phyloP scores from a whole-genome alignment of 2,888 invertebrate genomes.

The Seladonia tumulorum region DNA sequence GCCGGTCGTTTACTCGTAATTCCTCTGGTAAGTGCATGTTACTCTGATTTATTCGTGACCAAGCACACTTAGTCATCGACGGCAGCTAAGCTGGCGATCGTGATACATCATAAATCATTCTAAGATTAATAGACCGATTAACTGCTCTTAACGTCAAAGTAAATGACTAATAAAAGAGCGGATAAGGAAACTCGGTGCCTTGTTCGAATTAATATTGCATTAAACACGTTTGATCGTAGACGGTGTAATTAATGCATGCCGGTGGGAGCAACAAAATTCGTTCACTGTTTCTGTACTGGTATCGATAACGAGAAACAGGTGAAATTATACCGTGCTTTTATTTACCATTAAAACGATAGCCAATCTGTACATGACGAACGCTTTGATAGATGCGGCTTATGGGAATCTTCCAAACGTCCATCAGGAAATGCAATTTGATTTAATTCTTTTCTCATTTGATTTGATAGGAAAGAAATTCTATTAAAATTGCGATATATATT shows the following conservation, averaged over 20 bases:
- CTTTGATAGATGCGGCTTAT: too few species aligned
- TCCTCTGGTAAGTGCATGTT: not conserved
- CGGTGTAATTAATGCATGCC: not conserved
- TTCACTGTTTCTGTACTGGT: not conserved
- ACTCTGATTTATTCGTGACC: not conserved
- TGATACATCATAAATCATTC: not conserved
- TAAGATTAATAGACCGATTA: slow-evolving; percentile 13
- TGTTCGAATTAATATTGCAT: slow-evolving; percentile 4
- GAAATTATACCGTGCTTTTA: not conserved
- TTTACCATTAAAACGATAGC: not conserved
- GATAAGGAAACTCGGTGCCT: not conserved
- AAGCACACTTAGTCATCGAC: not conserved
- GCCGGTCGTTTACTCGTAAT: not conserved
- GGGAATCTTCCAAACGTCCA: too few species aligned
- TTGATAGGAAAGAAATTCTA: too few species aligned
- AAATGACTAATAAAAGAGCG: not conserved
- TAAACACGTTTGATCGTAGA: not conserved
- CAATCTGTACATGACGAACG: not conserved
- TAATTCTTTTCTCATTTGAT: too few species aligned
- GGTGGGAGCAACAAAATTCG: not conserved
- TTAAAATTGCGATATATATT: too few species aligned
- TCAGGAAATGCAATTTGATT: too few species aligned
- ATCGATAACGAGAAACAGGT: not conserved
- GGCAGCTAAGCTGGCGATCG: not conserved
- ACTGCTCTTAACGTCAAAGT: not conserved